phyloP scores from a whole-genome alignment of 2,888 invertebrate genomes.

The Baccha elongata region DNA sequence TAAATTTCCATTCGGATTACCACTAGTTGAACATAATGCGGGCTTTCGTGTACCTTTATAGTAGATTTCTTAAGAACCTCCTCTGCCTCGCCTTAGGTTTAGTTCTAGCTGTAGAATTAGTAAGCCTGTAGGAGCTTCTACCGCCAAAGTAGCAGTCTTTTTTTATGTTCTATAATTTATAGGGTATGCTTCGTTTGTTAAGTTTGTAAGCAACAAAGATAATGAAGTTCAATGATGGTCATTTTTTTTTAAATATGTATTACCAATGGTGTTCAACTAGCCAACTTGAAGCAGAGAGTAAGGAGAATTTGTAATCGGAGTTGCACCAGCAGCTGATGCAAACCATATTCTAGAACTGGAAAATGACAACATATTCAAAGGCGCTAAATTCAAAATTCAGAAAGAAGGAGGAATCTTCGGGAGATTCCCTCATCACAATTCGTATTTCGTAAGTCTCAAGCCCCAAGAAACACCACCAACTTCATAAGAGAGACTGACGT shows the following conservation, averaged over 20 bases:
- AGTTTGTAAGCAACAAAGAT: neutral
- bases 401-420: too few relatives aligned
- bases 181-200: neutral
- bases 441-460: too few relatives aligned
- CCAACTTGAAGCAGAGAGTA: too few relatives aligned
- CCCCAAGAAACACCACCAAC: too few relatives aligned
- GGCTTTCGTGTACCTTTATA: constrained; percentile 30
- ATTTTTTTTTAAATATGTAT: neutral
- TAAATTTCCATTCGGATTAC: constrained; percentile 62
- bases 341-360: too few relatives aligned
- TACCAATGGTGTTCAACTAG: too few relatives aligned
- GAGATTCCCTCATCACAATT: too few relatives aligned
- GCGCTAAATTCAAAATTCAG: too few relatives aligned
- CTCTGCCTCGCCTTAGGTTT: constrained; percentile 26
- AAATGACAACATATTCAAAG: too few relatives aligned
- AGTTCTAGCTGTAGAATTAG: constrained; percentile 13
- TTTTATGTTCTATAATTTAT: neutral
- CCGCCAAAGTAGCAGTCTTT: constrained; percentile 46
- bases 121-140: constrained; percentile 30
- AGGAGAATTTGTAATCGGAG: too few relatives aligned
- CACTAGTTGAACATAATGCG: constrained; percentile 23
- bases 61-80: constrained; percentile 10
- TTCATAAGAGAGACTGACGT: too few relatives aligned
- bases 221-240: neutral
- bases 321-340: too few relatives aligned